Conservation (phyloP, 2,888 invertebrate genomes). For the Dynastes maya region DNA sequence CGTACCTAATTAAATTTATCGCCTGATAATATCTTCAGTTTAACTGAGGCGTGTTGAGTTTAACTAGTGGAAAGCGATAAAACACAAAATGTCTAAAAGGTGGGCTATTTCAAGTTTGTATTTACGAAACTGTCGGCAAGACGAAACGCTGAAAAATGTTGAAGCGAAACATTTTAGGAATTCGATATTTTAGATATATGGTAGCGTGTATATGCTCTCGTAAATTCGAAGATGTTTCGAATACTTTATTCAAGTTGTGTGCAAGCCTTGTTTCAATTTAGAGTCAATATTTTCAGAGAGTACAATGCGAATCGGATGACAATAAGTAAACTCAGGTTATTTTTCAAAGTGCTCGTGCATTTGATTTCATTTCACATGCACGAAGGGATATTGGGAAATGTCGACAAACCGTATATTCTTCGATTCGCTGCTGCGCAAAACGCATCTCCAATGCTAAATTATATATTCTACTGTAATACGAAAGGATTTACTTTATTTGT, state of each 20-base stretch:
- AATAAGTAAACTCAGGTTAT: constrained; percentile 40
- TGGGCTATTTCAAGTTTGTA: background rate
- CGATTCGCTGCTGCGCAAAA: constrained; percentile 1
- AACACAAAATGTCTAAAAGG: background rate
- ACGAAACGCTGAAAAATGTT: constrained; percentile 9
- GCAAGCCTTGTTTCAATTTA: constrained; percentile 37
- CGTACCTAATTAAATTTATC: constrained; percentile 16
- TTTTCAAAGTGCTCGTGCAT: constrained; percentile 38
- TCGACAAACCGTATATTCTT: constrained; percentile 25
- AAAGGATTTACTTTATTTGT: constrained; percentile 19
- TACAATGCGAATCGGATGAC: constrained; percentile 20
- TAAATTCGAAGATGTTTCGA: constrained; percentile 9
- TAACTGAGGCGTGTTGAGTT: background rate
- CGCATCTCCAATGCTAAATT: constrained; percentile 25
- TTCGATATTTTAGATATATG: constrained; percentile 25
- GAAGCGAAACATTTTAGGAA: constrained; percentile 14
- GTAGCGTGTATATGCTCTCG: background rate
- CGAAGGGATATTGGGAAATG: constrained; percentile 26
- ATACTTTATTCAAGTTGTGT: constrained; percentile 36
- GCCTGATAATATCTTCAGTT: background rate
- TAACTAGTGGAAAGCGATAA: background rate
- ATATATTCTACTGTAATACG: constrained; percentile 7
- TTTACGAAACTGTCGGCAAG: background rate
- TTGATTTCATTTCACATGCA: constrained; percentile 41
- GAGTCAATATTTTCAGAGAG: constrained; percentile 43